A percentile compares a stretch with the other conserved stretches of the same genome.
Evolutionary conservation across 2,888 invertebrate species (phyloP).

Genomic region (Phalera bucephala): DNA sequence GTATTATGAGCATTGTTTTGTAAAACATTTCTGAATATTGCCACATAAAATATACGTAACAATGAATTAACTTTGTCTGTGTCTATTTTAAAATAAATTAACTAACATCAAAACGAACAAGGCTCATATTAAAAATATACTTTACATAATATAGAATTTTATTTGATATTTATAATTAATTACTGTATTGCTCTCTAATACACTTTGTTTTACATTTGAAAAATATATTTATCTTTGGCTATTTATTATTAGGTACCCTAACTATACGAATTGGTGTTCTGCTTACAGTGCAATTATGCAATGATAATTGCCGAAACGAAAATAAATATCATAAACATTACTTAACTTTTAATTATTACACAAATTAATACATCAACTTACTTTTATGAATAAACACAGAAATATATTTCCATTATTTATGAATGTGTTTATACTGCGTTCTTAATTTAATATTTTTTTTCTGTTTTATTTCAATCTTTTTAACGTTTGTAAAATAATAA

Average conservation of each 20-base stretch:
- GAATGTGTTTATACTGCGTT: neutral
- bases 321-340: conserved; percentile 5
- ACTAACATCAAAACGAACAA: too few relatives aligned
- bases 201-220: neutral
- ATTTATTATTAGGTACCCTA: conserved; percentile 11
- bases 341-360: neutral
- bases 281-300: conserved; percentile 19
- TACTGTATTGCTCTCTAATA: neutral
- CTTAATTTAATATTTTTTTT: neutral
- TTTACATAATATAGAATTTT: too few relatives aligned
- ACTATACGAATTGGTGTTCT: conserved; percentile 28
- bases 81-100: too few relatives aligned
- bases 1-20: neutral
- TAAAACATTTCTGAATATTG: too few relatives aligned
- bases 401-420: neutral
- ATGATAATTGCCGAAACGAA: conserved; percentile 14
- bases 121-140: too few relatives aligned
- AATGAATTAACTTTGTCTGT: too few relatives aligned
- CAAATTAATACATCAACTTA: neutral
- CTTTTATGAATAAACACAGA: too few relatives aligned
- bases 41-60: too few relatives aligned
- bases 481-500: neutral
- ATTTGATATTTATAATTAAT: too few relatives aligned
- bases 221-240: neutral
- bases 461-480: neutral